Evolutionary conservation across 2,797 vertebrate species (phyloP).

Genomic region (Pipistrellus nathusii): DNA sequence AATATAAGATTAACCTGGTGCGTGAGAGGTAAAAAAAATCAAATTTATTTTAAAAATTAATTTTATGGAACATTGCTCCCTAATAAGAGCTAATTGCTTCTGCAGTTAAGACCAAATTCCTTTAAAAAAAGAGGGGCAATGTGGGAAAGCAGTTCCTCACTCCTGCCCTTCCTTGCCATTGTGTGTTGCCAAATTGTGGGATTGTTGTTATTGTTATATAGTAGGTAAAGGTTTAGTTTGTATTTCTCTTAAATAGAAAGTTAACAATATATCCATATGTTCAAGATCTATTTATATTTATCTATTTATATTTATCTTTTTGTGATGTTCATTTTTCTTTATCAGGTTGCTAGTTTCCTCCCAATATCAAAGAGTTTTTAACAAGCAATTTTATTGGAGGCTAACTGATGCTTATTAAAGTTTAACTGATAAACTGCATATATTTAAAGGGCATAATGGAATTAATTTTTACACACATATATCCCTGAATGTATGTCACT

Average conservation of each 20-base stretch:
- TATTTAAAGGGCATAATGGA: background rate
- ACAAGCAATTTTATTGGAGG: constrained; percentile 2
- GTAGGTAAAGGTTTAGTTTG: constrained; percentile 1
- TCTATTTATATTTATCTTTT: background rate
- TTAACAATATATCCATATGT: background rate
- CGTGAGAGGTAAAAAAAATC: constrained; percentile 36
- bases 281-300: background rate
- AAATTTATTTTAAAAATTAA: constrained; percentile 71
- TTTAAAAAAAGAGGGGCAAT: background rate
- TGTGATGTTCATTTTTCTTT: background rate
- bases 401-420: background rate
- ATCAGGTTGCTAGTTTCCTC: background rate
- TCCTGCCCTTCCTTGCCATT: background rate
- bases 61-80: constrained; percentile 59
- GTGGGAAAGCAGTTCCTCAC: background rate
- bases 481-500: background rate
- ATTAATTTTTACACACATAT: background rate
- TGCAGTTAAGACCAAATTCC: constrained; percentile 32
- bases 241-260: background rate
- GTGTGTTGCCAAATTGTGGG: background rate
- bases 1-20: constrained; percentile 37
- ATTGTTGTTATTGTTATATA: background rate
- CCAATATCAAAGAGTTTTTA: background rate
- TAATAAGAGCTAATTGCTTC: constrained; percentile 64
- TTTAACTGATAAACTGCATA: background rate